Evolutionary conservation across 1,140 invertebrate genomes (phyloP).

Genomic region (Wiebesia pumilae): DNA sequence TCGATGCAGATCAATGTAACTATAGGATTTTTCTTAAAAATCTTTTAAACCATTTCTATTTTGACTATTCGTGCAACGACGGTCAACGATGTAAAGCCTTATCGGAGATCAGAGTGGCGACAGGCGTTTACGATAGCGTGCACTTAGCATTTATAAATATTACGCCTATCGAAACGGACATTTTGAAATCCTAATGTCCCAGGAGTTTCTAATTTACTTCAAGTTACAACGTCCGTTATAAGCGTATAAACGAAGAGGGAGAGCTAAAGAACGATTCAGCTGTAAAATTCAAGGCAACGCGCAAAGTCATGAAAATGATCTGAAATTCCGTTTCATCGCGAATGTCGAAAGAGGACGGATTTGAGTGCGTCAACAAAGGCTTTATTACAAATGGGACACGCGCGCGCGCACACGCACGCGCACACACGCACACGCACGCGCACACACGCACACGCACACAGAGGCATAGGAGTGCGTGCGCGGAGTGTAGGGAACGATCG

Average conservation of each 20-base stretch:
- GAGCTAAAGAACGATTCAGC: no score
- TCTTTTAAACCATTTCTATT: not conserved
- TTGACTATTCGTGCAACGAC: no score
- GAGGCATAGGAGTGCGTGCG: conserved; percentile 41
- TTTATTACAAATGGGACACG: conserved; percentile 17
- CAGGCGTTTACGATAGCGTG: not conserved
- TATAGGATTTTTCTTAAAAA: not conserved
- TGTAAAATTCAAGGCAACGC: no score
- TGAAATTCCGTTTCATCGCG: no score
- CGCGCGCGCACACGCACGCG: no score
- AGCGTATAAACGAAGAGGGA: no score
- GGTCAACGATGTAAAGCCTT: not conserved
- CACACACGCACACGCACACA: no score
- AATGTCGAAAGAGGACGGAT: not conserved
- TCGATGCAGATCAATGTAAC: not conserved
- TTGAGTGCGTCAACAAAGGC: not conserved
- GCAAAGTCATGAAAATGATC: no score
- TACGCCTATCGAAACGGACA: not conserved
- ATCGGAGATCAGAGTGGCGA: not conserved
- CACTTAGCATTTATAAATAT: not conserved
- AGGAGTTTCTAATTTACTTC: no score
- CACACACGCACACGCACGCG: no score
- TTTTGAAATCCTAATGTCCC: not conserved
- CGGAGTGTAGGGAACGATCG: conserved; percentile 11
- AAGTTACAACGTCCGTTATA: no score